Conservation (phyloP, 2,113 vertebrate species). For the Gymnobelideus leadbeateri region DNA sequence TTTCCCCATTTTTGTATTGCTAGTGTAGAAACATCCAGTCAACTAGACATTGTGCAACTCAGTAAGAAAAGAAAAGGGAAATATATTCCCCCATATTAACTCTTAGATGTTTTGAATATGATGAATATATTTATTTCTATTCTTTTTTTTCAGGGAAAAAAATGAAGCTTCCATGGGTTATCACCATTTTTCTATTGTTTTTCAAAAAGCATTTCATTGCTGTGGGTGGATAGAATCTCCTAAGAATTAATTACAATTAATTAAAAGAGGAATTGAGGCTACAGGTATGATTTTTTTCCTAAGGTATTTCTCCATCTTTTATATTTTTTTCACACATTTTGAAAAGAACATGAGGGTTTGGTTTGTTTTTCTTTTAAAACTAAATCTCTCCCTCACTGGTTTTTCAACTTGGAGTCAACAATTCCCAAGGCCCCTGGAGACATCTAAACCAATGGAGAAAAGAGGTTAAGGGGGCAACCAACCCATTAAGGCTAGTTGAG, state of each 20-base stretch:
- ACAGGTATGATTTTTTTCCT: not conserved
- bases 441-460: not conserved
- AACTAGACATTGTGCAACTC: not conserved
- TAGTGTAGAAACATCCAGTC: not conserved
- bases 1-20: not conserved
- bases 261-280: not conserved
- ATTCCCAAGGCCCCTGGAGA: not conserved
- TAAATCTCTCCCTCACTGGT: not conserved
- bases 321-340: not conserved
- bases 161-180: not conserved
- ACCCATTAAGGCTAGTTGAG: not conserved
- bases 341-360: not conserved
- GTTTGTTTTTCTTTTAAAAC: not conserved
- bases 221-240: conserved; percentile 1
- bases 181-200: conserved; percentile 4
- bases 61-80: not conserved
- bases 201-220: not conserved
- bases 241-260: conserved; percentile 5
- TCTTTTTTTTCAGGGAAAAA: not conserved
- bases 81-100: not conserved
- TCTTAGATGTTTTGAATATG: not conserved
- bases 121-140: conserved; percentile 1
- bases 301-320: not conserved
- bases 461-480: not conserved
- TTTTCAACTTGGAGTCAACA: not conserved